Conservation (phyloP, 2,113 vertebrate species). For the Barbus barbus region DNA sequence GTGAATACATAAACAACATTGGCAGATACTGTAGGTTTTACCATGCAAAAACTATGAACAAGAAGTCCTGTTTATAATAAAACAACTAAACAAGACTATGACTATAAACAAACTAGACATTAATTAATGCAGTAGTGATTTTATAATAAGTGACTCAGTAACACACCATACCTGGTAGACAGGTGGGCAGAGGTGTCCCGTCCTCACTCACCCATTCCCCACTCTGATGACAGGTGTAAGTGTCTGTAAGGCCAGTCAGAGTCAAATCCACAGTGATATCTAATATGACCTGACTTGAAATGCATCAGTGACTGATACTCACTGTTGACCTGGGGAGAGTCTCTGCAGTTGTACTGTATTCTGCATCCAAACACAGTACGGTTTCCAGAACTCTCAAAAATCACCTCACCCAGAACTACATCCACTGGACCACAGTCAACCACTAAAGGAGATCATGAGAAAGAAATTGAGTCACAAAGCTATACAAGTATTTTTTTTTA, state of each 20-base stretch:
- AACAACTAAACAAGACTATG: no score
- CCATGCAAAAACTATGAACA: background rate
- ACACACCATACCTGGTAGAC: slow-evolving; percentile 76
- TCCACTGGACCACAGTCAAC: slow-evolving; percentile 83
- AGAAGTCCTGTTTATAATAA: background rate
- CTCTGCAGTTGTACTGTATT: slow-evolving; percentile 81
- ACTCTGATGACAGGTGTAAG: slow-evolving; percentile 75
- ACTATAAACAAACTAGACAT: background rate
- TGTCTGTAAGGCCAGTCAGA: slow-evolving; percentile 67
- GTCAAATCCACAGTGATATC: background rate
- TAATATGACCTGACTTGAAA: background rate
- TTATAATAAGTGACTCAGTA: background rate
- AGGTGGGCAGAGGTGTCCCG: slow-evolving; percentile 73
- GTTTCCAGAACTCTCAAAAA: slow-evolving; percentile 81
- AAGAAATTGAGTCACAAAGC: background rate
- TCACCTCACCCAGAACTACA: slow-evolving; percentile 76
- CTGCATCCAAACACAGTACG: slow-evolving; percentile 82
- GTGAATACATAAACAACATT: background rate
- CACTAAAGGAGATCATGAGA: slow-evolving; percentile 72
- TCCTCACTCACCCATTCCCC: slow-evolving; percentile 82
- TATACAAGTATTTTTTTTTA: background rate
- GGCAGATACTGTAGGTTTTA: background rate
- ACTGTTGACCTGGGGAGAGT: slow-evolving; percentile 41
- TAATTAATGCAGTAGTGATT: background rate
- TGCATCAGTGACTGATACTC: background rate